These are phyloP conservation scores for Geopemphigus sp. DNA, from an alignment of 1,140 invertebrate species.

Conservation along the genomic window DNA sequence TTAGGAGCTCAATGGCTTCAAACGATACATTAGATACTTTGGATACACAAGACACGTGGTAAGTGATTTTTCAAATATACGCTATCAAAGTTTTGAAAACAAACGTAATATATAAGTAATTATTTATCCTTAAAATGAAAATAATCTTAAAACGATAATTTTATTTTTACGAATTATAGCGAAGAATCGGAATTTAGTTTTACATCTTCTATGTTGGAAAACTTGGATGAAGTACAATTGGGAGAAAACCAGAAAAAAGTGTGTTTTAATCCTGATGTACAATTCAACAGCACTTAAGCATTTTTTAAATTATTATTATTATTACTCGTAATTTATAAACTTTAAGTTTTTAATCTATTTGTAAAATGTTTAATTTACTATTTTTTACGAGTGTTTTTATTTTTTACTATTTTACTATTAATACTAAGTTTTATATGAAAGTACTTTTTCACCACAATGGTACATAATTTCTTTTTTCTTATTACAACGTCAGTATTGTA, in stretches of 20 bases:
- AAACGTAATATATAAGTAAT: no score
- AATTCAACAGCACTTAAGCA: slow-evolving; percentile 19
- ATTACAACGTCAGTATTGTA: neutral
- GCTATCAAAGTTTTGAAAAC: no score
- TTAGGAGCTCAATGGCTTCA: neutral
- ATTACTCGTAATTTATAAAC: neutral
- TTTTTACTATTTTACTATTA: neutral
- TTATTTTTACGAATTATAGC: neutral
- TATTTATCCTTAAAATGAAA: neutral
- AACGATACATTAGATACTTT: slow-evolving; percentile 20
- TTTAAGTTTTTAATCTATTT: slow-evolving; percentile 12
- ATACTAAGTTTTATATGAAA: slow-evolving; percentile 25
- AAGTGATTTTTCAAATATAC: neutral
- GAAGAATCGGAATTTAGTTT: slow-evolving; percentile 45
- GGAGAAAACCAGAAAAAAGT: slow-evolving; percentile 30
- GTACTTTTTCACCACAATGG: slow-evolving; percentile 15
- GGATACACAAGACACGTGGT: slow-evolving; percentile 9
- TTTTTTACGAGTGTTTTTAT: neutral
- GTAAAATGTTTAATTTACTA: neutral
- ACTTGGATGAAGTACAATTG: slow-evolving; percentile 25
- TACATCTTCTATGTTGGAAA: slow-evolving; percentile 43
- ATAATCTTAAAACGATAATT: neutral
- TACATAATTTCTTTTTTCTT: neutral
- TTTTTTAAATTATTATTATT: slow-evolving; percentile 2
- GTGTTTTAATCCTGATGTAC: slow-evolving; percentile 25